Base-by-base conservation (phyloP, 2,888 invertebrate species). In the Nesidiocoris tenuis region DNA sequence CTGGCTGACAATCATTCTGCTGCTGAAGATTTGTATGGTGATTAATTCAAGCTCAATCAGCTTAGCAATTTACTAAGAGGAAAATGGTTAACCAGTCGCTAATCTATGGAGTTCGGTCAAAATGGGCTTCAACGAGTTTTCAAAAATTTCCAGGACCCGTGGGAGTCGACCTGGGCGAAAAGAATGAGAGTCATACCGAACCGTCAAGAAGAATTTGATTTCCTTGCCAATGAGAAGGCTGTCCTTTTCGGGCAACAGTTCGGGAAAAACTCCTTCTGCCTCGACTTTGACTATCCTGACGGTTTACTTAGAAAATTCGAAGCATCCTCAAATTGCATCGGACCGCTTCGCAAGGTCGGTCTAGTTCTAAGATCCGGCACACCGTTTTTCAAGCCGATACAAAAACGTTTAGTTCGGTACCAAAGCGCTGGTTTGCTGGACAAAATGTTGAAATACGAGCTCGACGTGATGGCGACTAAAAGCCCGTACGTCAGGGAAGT, bases 101-200 rank as follows among this genome's bases (percentile, higher is more conserved):
- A n/a, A n/a, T n/a, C n/a, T n/a, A n/a, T n/a, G n/a, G n/a, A n/a
- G n/a, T n/a, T n/a, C n/a, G n/a, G n/a, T n/a, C n/a, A n/a, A n/a
- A n/a, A n/a, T n/a, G n/a, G n/a, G n/a, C n/a, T n/a, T n/a, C n/a
- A n/a, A n/a, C n/a, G n/a, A n/a, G n/a, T n/a, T n/a, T n/a, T n/a
- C n/a, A n/a, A n/a, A n/a, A n/a, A n/a, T 64, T 74, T 66, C 1
- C 74, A 74, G 74, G 74, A 74, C 16, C 22, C 63, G 22, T 74
- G 64, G 74, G 74, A 64, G 19, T 55, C 56, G 16, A 17, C 57
- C n/a, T 68, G 67, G 75, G 65, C 61, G 16, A 19, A 68, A 59
- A 67, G 68, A 54, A 18, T 61, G 57, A 66, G 19, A 19, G 21
- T 61, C 12, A 39, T 67, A n/a, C 24, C 19, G 5, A 24, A 66